phyloP scores from a whole-genome alignment of 2,113 vertebrate genomes.

The Elaphurus davidianus region DNA sequence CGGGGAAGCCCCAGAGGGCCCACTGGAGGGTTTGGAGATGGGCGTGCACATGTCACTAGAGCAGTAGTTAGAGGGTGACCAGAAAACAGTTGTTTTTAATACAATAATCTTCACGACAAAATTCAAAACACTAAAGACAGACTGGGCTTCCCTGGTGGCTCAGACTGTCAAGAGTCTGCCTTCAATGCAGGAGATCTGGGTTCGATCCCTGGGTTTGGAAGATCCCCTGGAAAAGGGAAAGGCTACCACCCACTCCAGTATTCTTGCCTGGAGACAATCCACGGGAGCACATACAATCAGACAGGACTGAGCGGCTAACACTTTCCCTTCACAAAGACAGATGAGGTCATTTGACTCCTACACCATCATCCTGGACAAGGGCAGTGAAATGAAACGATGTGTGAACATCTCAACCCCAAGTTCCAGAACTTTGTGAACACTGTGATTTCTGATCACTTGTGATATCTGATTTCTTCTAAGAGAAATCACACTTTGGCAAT shows the following conservation, averaged over 20 bases:
- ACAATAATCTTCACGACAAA: neutral
- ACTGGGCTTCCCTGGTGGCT: neutral
- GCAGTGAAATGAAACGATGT: neutral
- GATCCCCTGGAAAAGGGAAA: neutral
- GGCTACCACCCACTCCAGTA: neutral
- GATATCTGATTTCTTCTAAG: neutral
- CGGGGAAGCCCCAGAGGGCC: neutral
- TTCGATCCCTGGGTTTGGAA: neutral
- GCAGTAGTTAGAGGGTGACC: neutral
- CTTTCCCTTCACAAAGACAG: neutral
- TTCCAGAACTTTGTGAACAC: neutral
- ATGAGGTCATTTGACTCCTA: neutral
- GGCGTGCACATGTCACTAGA: rapidly evolving
- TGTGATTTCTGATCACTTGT: neutral
- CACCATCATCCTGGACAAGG: neutral
- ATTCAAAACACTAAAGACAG: neutral
- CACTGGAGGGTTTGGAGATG: neutral
- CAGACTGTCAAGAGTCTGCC: neutral
- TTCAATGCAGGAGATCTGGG: neutral
- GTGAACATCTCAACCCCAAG: neutral
- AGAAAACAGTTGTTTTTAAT: neutral
- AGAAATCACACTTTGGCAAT: neutral
- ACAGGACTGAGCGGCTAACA: neutral
- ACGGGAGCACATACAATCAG: rapidly evolving
- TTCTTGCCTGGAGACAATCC: neutral